Conservation (phyloP, 2,113 vertebrate genomes). For the Mastomys coucha region DNA sequence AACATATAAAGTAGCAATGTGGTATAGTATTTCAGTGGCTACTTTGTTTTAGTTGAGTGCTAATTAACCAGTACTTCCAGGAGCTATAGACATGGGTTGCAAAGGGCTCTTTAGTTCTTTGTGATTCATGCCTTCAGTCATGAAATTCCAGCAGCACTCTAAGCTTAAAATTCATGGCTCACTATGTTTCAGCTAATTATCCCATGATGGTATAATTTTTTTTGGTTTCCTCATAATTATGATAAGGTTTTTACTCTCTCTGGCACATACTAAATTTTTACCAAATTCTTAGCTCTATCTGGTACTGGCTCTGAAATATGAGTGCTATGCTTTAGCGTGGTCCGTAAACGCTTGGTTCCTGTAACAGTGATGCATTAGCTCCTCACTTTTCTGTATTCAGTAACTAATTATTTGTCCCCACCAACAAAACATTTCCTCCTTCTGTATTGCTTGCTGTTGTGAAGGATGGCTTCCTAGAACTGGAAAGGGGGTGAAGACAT, state of each 20-base stretch:
- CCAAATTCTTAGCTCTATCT: conserved; percentile 1
- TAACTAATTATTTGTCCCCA: not conserved
- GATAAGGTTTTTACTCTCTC: not conserved
- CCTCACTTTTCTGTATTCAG: not conserved
- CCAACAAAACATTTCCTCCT: not conserved
- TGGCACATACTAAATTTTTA: not conserved
- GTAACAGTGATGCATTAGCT: conserved; percentile 6
- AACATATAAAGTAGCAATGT: not conserved
- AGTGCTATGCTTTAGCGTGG: not conserved
- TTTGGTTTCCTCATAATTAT: not conserved
- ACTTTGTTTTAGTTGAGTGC: not conserved
- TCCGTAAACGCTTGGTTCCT: not conserved
- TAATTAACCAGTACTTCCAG: not conserved
- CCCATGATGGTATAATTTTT: not conserved
- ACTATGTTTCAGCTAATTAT: conserved; percentile 13
- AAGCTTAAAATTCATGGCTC: not conserved
- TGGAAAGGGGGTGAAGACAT: not conserved
- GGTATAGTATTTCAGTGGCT: not conserved
- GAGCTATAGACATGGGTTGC: not conserved
- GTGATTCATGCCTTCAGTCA: not conserved
- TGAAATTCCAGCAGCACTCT: not conserved
- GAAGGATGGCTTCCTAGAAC: not conserved
- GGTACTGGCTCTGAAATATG: not conserved
- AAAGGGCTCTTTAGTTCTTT: not conserved
- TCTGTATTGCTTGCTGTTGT: not conserved